These are phyloP conservation scores for Cheumatopsyche charites DNA, from an alignment of 1,140 invertebrate species.

Conservation along the genomic window DNA sequence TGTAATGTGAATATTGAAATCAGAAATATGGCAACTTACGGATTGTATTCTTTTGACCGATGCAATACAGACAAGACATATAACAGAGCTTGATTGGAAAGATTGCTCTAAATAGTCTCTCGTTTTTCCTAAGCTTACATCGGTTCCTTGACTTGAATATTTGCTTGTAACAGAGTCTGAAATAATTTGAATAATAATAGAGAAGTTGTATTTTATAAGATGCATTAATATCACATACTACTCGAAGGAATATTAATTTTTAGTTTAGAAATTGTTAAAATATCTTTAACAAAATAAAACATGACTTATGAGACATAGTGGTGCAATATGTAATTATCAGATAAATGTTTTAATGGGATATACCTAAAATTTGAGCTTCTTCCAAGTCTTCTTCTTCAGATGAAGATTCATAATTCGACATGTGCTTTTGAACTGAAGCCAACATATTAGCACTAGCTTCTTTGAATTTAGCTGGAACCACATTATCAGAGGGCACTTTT, in stretches of 20 bases:
- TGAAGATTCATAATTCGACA: slow-evolving; percentile 42
- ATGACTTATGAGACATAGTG: too few relatives aligned
- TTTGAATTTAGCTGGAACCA: slow-evolving; percentile 31
- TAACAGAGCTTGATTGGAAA: slow-evolving; percentile 76
- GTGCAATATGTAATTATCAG: too few relatives aligned
- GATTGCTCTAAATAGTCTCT: slow-evolving; percentile 75
- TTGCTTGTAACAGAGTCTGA: slow-evolving; percentile 37
- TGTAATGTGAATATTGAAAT: slow-evolving; percentile 37
- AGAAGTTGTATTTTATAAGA: not conserved
- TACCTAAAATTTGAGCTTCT: slow-evolving; percentile 42
- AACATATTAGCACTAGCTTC: slow-evolving; percentile 42
- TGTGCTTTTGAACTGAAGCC: slow-evolving; percentile 40
- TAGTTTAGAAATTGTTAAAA: too few relatives aligned
- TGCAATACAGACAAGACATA: slow-evolving; percentile 92
- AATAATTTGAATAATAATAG: too few relatives aligned
- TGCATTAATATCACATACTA: not conserved
- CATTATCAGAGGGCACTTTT: not conserved
- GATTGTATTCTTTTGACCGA: slow-evolving; percentile 81
- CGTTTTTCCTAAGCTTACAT: slow-evolving; percentile 54
- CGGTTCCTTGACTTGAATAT: slow-evolving; percentile 23
- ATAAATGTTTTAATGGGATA: too few relatives aligned
- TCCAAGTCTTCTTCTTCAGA: slow-evolving; percentile 45
- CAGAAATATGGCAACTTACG: slow-evolving; percentile 59
- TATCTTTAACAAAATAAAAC: too few relatives aligned
- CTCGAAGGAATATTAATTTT: not conserved